Evolutionary conservation across 2,113 vertebrate species (phyloP).

Genomic region (Prochilodus magdalenae): DNA sequence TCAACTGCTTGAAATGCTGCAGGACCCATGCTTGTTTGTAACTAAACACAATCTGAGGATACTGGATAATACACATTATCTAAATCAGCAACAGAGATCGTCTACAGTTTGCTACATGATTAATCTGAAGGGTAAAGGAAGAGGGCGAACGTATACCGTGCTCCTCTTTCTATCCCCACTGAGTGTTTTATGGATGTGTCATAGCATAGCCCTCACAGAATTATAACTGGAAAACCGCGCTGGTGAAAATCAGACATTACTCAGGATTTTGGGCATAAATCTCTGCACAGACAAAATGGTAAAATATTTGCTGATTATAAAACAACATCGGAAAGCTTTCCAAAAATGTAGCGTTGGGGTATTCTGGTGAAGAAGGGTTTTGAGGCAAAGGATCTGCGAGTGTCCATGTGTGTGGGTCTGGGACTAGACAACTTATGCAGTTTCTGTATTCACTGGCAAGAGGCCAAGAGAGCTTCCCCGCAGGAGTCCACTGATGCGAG

Average conservation of each 20-base stretch:
- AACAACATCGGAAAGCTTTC: constrained; percentile 24
- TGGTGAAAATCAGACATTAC: constrained; percentile 9
- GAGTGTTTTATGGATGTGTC: constrained; percentile 35
- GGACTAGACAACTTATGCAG: constrained; percentile 2
- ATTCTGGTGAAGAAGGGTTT: constrained; percentile 7
- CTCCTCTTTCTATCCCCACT: neutral
- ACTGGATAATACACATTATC: neutral
- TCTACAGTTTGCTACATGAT: constrained; percentile 22
- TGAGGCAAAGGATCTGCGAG: neutral
- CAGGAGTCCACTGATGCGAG: neutral
- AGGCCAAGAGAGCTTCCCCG: neutral
- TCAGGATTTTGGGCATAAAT: constrained; percentile 12
- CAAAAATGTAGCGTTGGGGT: neutral
- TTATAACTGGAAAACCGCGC: constrained; percentile 17
- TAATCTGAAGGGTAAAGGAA: neutral
- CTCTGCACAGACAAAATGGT: neutral
- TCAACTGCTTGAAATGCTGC: neutral
- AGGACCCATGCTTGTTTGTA: neutral
- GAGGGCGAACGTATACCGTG: neutral
- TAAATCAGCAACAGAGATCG: constrained; percentile 17
- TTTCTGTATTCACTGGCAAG: neutral
- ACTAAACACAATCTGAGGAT: neutral
- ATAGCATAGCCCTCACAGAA: neutral
- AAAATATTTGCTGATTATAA: constrained; percentile 29
- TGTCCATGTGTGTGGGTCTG: constrained; percentile 29